Conservation (phyloP, 1,140 invertebrate species). For the Drosophila dunni region DNA sequence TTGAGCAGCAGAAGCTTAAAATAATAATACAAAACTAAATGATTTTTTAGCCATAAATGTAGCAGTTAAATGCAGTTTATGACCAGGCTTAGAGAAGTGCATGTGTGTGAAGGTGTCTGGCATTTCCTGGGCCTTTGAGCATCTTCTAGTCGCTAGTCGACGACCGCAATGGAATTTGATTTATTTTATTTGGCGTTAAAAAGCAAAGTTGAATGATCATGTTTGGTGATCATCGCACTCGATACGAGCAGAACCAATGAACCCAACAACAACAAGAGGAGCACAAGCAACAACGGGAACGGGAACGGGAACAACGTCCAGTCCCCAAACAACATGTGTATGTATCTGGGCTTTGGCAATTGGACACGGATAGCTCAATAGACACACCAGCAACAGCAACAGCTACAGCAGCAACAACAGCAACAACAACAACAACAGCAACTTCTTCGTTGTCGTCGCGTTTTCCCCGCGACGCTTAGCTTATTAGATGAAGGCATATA, state of each 20-base stretch:
- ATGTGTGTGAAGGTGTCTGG: constrained; percentile 40
- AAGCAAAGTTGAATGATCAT: constrained; percentile 78
- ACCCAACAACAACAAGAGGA: constrained; percentile 4
- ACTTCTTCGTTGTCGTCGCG: constrained; percentile 42
- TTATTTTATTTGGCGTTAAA: constrained; percentile 83
- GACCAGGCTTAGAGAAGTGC: constrained; percentile 1
- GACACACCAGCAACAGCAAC: constrained; percentile 42
- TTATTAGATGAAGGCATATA: constrained; percentile 83
- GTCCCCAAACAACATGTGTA: constrained; percentile 48
- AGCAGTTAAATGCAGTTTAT: constrained; percentile 57
- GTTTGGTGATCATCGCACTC: constrained; percentile 77
- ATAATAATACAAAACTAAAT: too few relatives aligned
- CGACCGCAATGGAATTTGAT: constrained; percentile 79
- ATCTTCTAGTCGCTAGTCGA: constrained; percentile 51
- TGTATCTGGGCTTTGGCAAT: constrained; percentile 76
- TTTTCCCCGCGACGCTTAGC: constrained; percentile 57
- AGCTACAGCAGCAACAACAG: constrained; percentile 31
- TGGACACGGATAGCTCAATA: constrained; percentile 81
- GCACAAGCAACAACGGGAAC: constrained; percentile 2
- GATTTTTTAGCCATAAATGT: not conserved
- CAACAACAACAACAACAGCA: constrained; percentile 34
- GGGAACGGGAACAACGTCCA: constrained; percentile 1
- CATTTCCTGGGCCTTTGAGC: constrained; percentile 31
- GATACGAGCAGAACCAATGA: constrained; percentile 68
- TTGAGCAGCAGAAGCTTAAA: too few relatives aligned